Percentiles rank a stretch among this genome's conserved stretches.
phyloP scores from a whole-genome alignment of 2,113 vertebrate genomes.

The Notiomystis cincta region DNA sequence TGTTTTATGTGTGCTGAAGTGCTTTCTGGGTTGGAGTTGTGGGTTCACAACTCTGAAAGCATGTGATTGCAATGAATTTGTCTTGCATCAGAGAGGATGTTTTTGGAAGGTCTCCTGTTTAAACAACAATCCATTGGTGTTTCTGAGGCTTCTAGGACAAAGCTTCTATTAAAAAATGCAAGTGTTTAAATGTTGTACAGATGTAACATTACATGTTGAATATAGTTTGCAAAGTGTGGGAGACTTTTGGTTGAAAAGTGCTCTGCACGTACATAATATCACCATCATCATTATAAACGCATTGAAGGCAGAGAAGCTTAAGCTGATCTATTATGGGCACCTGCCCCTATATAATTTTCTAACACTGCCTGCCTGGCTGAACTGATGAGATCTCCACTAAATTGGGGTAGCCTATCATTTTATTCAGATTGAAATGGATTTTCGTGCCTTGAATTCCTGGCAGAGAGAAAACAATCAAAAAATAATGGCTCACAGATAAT shows the following conservation, averaged over 20 bases:
- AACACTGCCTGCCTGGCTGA: not conserved
- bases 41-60: not conserved
- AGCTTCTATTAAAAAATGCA: not conserved
- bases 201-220: not conserved
- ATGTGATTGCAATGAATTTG: not conserved
- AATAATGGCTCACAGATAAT: not conserved
- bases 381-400: not conserved
- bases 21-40: not conserved
- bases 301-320: not conserved
- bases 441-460: slow-evolving; percentile 30
- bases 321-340: slow-evolving; percentile 21
- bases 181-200: not conserved
- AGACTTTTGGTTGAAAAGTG: not conserved
- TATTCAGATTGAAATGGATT: slow-evolving; percentile 27
- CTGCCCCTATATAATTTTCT: slow-evolving; percentile 10
- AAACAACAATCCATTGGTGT: not conserved
- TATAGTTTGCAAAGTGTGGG: not conserved
- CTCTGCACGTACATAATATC: not conserved
- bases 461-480: slow-evolving; percentile 18
- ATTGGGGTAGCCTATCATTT: not conserved
- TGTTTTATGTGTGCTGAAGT: not conserved
- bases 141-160: not conserved
- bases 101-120: not conserved
- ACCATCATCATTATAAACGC: not conserved
- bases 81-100: not conserved